Evolutionary conservation across 2,113 vertebrate genomes (phyloP).

Genomic region (Chionomys nivalis): DNA sequence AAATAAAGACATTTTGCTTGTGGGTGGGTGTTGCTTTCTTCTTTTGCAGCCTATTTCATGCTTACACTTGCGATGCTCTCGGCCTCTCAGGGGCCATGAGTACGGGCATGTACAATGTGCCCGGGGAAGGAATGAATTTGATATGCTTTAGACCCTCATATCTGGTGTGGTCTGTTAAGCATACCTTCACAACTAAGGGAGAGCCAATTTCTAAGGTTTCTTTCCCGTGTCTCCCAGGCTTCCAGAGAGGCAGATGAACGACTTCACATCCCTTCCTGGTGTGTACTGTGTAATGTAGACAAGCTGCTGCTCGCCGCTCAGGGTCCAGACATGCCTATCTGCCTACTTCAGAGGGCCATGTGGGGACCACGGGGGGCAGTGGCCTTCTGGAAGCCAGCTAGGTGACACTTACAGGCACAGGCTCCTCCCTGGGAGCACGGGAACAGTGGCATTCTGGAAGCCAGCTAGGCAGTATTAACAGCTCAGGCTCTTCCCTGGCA

Average conservation of each 20-base stretch:
- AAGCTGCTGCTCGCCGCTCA: neutral
- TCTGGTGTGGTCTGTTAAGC: neutral
- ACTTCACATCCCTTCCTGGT: neutral
- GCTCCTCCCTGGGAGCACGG: neutral
- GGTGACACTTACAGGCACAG: neutral
- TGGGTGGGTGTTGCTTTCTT: too few relatives aligned
- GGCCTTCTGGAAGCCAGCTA: neutral
- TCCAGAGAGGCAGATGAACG: neutral
- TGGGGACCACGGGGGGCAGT: neutral
- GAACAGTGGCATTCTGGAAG: neutral
- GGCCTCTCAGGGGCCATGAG: neutral
- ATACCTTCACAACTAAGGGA: neutral
- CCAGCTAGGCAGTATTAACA: neutral
- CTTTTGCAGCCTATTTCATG: neutral
- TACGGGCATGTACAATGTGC: rapidly evolving
- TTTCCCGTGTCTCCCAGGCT: neutral
- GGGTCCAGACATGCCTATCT: neutral
- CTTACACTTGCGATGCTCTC: neutral
- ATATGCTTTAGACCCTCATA: neutral
- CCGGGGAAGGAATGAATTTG: neutral
- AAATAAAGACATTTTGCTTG: neutral
- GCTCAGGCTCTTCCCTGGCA: neutral
- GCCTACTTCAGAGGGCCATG: neutral
- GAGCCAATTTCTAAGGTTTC: neutral
- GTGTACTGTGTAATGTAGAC: neutral